Conservation (phyloP, 2,888 invertebrate genomes). For the Teleogryllus oceanicus region DNA sequence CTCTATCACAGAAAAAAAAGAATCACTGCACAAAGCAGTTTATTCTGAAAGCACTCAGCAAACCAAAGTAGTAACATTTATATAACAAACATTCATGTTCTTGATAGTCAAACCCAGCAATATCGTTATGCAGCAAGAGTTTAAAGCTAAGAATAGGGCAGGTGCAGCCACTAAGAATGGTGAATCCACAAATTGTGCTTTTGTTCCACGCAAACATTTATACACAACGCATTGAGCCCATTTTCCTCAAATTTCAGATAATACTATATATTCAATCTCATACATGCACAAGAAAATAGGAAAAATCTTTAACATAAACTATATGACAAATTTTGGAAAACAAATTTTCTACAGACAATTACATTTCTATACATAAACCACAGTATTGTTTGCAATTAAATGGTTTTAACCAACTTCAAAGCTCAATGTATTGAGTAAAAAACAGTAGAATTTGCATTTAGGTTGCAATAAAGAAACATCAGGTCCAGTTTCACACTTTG, state of each 20-base stretch:
- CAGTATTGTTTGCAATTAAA: neutral
- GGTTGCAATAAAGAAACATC: neutral
- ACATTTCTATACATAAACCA: neutral
- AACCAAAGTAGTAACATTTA: no score
- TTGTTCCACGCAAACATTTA: neutral
- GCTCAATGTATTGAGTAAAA: constrained; percentile 7
- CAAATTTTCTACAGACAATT: neutral
- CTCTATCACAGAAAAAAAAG: neutral
- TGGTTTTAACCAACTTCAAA: neutral
- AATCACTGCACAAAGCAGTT: neutral
- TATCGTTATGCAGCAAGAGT: neutral
- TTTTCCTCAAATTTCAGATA: neutral
- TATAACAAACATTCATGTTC: neutral
- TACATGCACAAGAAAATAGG: no score
- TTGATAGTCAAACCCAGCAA: neutral
- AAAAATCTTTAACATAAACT: neutral
- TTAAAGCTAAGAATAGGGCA: neutral
- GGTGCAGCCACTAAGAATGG: constrained; percentile 8
- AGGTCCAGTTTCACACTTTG: constrained; percentile 19
- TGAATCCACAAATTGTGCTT: neutral
- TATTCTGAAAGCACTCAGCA: no score
- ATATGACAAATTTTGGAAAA: constrained; percentile 18
- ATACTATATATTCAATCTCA: no score
- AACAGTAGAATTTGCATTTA: neutral
- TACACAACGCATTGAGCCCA: constrained; percentile 6